A percentile compares a stretch with the other conserved stretches of the same genome.
Conservation (phyloP, 2,888 invertebrate species). For the Eubasilissa splendida region DNA sequence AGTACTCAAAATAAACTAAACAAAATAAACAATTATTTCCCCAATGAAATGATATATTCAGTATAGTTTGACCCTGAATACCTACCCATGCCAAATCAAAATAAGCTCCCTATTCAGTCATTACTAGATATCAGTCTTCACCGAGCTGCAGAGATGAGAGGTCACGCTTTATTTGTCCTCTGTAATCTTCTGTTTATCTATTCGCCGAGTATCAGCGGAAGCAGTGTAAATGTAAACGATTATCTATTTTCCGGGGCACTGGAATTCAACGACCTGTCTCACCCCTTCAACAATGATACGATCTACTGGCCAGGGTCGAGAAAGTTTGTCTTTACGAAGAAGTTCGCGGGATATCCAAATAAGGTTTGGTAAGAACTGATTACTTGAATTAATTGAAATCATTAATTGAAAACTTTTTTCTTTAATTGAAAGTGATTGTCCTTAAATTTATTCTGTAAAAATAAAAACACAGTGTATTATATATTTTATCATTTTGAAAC, state of each 20-base stretch:
- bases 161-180: slow-evolving; percentile 2
- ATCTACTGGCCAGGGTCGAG: slow-evolving; percentile 53
- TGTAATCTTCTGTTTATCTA: not conserved
- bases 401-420: too few species aligned
- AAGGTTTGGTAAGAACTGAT: slow-evolving; percentile 50
- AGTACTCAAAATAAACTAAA: too few species aligned
- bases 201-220: not conserved
- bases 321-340: slow-evolving; percentile 54
- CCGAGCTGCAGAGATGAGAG: slow-evolving; percentile 33
- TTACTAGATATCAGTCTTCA: slow-evolving; percentile 27
- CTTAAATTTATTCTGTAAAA: too few species aligned
- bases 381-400: too few species aligned
- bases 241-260: slow-evolving; percentile 53
- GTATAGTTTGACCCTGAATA: too few species aligned
- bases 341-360: slow-evolving; percentile 41
- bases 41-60: too few species aligned
- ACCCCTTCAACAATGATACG: slow-evolving; percentile 55
- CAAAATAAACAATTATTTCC: too few species aligned
- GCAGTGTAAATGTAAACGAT: slow-evolving; percentile 50
- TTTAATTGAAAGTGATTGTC: too few species aligned
- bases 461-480: too few species aligned
- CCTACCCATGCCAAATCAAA: too few species aligned
- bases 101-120: too few species aligned
- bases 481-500: too few species aligned
- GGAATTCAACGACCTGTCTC: slow-evolving; percentile 55